phyloP scores from a whole-genome alignment of 1,140 invertebrate species.

The Wasmannia auropunctata region DNA sequence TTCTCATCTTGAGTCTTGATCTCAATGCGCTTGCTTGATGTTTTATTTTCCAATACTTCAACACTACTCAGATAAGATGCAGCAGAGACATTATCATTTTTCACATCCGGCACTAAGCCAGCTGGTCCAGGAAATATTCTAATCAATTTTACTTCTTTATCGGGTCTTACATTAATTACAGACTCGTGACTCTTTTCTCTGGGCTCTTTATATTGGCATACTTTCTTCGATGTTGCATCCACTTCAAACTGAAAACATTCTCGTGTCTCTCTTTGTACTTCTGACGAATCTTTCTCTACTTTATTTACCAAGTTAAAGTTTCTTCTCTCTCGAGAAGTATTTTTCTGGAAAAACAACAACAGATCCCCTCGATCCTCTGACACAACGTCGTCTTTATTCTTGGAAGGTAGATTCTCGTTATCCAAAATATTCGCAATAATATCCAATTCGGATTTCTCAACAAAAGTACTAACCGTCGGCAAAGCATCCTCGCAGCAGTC shows the following conservation, averaged over 20 bases:
- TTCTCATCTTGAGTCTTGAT: slow-evolving; percentile 80
- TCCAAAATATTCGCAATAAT: neutral
- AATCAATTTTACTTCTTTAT: slow-evolving; percentile 67
- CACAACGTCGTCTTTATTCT: neutral
- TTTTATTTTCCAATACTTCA: slow-evolving; percentile 47
- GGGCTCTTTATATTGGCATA: neutral
- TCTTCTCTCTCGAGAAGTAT: neutral
- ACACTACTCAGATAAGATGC: slow-evolving; percentile 39
- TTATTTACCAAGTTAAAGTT: neutral
- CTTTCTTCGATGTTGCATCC: slow-evolving; percentile 40
- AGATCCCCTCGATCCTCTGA: slow-evolving; percentile 33
- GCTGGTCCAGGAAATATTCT: slow-evolving; percentile 84
- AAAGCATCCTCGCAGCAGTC: slow-evolving; percentile 3
- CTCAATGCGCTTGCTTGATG: slow-evolving; percentile 39
- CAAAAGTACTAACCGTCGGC: neutral
- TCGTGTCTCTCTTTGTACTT: neutral
- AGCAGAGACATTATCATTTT: slow-evolving; percentile 29
- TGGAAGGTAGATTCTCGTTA: neutral
- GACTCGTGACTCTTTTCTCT: neutral
- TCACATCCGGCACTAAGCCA: slow-evolving; percentile 78
- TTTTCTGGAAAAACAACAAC: slow-evolving; percentile 54
- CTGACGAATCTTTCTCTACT: neutral
- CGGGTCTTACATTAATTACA: neutral
- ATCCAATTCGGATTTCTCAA: neutral
- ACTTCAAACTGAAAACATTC: slow-evolving; percentile 21